Base-by-base conservation (phyloP, 2,113 vertebrate genomes). In the Polyodon spathula region DNA sequence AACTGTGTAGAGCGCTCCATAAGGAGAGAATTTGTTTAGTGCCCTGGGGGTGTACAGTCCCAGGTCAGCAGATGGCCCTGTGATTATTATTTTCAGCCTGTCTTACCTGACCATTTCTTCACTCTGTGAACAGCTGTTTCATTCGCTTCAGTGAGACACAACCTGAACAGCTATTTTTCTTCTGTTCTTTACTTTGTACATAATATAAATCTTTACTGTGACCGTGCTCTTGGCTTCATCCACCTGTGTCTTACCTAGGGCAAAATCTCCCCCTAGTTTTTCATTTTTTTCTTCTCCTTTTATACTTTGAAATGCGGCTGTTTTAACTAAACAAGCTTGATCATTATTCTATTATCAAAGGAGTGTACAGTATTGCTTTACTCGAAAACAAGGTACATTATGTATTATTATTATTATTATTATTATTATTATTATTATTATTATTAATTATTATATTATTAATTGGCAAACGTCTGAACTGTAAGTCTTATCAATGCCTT, bases 41-140 rank as follows among this genome's bases (percentile, higher is more conserved):
- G 82, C 89, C 93, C 87, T 67, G 78, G 86, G 92, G 92, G 88
- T 80, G 72, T 78, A 81, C 88, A 84, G 79, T 91, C 93, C 86
- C 86, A 88, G 91, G 89, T 92, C 89, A 90, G 88, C 95, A 97
- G 94, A 97, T 97, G 95, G 95, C 88, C 88, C 78, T 88, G 81
- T 93, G 93, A 91, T 92, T 89, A 83, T 90, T 92, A 85, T 90
- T 93, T 93, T 83, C 90, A 92, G 84, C 83, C 84, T 83, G 84
- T 88, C 87, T 90, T 93, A 90, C 87, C 89, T 93, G 92, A 89
- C 93, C 91, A 86, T 90, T 83, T 90, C 86, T 85, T 92, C 89
- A 78, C 90, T 86, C 88, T 88, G 77, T 89, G 91, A 96, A 89
- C 95, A 97, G 90, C 92, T 96, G 93, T 89, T 94, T 93, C 83